Conservation (phyloP, 2,888 invertebrate species). For the Camptogramma bilineatum region DNA sequence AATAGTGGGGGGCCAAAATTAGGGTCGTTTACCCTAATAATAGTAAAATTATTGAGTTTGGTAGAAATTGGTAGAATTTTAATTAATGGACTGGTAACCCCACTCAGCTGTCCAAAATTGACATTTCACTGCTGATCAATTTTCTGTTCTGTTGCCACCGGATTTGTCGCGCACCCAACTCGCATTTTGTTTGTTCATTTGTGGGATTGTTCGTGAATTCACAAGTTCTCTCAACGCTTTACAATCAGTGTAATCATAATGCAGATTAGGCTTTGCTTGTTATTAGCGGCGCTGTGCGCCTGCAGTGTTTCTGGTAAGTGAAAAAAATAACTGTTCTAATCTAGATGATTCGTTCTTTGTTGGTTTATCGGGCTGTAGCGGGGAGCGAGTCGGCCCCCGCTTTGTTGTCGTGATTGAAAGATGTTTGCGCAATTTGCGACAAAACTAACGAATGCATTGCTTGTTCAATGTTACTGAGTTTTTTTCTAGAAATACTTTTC, state of each 20-base stretch:
- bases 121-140: conserved; percentile 43
- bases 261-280: conserved; percentile 63
- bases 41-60: not conserved
- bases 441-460: conserved; percentile 40
- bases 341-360: conserved; percentile 58
- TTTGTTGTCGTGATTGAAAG: conserved; percentile 52
- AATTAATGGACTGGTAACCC: conserved; percentile 51
- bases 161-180: conserved; percentile 48
- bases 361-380: conserved; percentile 53
- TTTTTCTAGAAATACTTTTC: conserved; percentile 32
- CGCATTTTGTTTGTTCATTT: conserved; percentile 57
- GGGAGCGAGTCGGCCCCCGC: conserved; percentile 41
- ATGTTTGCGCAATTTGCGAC: conserved; percentile 55
- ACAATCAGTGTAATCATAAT: conserved; percentile 60
- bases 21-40: too few relatives aligned
- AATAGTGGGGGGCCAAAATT: too few relatives aligned
- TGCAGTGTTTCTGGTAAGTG: conserved; percentile 69
- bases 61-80: conserved; percentile 9
- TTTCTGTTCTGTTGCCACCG: conserved; percentile 32
- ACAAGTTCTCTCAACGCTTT: conserved; percentile 41
- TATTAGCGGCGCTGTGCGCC: conserved; percentile 67
- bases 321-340: conserved; percentile 47
- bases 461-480: conserved; percentile 11
- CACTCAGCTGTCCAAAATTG: conserved; percentile 62
- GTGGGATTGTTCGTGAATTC: conserved; percentile 53